Evolutionary conservation across 2,797 vertebrate genomes (phyloP).

Genomic region (Molossus molossus): DNA sequence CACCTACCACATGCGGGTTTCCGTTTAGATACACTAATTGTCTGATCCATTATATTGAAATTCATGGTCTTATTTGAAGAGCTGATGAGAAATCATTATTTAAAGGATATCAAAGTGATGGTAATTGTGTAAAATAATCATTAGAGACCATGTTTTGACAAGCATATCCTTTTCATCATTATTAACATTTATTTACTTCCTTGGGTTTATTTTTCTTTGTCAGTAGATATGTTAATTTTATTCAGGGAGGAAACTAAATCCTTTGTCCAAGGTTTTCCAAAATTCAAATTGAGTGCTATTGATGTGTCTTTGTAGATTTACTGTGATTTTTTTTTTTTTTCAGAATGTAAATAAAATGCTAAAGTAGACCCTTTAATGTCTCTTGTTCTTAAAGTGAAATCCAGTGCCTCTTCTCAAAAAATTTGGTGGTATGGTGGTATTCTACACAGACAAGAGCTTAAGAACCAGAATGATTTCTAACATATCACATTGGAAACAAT

Average conservation of each 20-base stretch:
- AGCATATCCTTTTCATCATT: conserved; percentile 80
- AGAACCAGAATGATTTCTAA: neutral
- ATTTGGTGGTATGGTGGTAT: neutral
- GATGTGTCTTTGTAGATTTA: conserved; percentile 56
- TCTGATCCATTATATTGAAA: conserved; percentile 74
- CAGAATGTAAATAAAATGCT: conserved; percentile 56
- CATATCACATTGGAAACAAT: neutral
- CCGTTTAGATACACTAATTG: conserved; percentile 76
- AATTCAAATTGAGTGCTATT: conserved; percentile 68
- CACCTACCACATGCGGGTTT: conserved; percentile 65
- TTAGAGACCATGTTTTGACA: conserved; percentile 76
- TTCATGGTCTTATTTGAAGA: conserved; percentile 73
- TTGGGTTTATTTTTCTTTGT: conserved; percentile 80
- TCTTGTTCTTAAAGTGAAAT: neutral
- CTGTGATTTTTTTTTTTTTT: conserved; percentile 30
- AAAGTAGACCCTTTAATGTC: conserved; percentile 16
- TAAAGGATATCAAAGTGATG: conserved; percentile 78
- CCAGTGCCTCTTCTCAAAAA: neutral
- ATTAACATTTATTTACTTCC: conserved; percentile 77
- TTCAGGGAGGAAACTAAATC: conserved; percentile 71
- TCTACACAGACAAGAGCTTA: neutral
- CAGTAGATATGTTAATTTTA: conserved; percentile 74
- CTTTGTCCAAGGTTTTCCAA: conserved; percentile 29
- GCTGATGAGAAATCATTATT: conserved; percentile 75
- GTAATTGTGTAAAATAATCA: conserved; percentile 80